Evolutionary conservation across 2,888 invertebrate species (phyloP), one percentile per base, ranked within the genome.

Genomic region (Watsonalla binaria): DNA sequence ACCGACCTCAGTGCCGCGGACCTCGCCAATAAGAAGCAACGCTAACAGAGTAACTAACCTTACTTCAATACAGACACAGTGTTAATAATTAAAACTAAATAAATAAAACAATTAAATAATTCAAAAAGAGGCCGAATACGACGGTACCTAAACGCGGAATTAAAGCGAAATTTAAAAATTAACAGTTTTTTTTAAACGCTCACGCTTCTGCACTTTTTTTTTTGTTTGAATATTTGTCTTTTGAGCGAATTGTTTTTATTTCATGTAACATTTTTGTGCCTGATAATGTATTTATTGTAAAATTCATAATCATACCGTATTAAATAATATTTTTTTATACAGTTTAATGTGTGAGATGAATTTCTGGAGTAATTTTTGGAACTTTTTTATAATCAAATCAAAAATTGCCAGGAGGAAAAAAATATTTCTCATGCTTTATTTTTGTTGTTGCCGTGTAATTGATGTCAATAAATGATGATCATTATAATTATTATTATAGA

Each of bases 1-100:
- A 56, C 8, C 8, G 47, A 45, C 52, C 49, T 66, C 60, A 76
- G 76, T 76, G 54, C 68, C 77, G 75, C 76, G 77, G 55, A 65
- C 59, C 48, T 56, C 66, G 45, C 59, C 72, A 64, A 54, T 59
- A 61, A 56, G 59, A 57, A 46, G 54, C 55, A 57, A 63, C 68
- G 66, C 60, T 62, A 74, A 48, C 34, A 74, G 61, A 62, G 68
- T 70, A 72, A 68, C 66, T 65, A 72, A 62, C 9, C 37, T 48
- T 34, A 6, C 48, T 11, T 42, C 49, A 49, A 37, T 49, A 37
- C 37, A 51, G 54, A 54, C 42, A 42, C 42, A 42, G 42, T 42
- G 42, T 11, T 42, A 2, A 11, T n/a, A 42, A 42, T 11, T 42
- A 11, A 42, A 42, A 42, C 42, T 11, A 42, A 42, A 42, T 11